Percentiles rank a stretch among this genome's conserved stretches.
These are phyloP conservation scores for Conus betulinus DNA, from an alignment of 1,140 invertebrate genomes.

Conservation along the genomic window DNA sequence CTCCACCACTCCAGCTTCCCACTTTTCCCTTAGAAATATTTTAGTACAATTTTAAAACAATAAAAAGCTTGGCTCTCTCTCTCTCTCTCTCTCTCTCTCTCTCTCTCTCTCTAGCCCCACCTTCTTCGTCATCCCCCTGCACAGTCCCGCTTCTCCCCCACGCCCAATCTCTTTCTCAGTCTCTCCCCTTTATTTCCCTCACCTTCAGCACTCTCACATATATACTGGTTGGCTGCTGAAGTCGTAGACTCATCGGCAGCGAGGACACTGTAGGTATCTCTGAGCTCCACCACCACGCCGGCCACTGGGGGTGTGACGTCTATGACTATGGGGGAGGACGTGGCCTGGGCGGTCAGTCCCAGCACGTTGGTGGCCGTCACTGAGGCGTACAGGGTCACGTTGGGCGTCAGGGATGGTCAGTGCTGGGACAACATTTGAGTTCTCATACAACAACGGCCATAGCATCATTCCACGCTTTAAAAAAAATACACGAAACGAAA, in stretches of 20 bases:
- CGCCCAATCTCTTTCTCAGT: not conserved
- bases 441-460: too few species aligned
- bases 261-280: conserved; percentile 44
- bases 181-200: not conserved
- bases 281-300: conserved; percentile 53
- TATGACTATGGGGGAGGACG: conserved; percentile 51
- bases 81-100: too few species aligned
- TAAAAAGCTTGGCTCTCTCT: too few species aligned
- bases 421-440: not conserved
- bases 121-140: too few species aligned
- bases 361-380: conserved; percentile 54
- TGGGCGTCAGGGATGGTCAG: conserved; percentile 26
- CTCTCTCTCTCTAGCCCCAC: too few species aligned
- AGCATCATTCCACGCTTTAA: too few species aligned
- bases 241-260: conserved; percentile 36
- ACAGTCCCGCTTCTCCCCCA: too few species aligned
- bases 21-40: too few species aligned
- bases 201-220: conserved; percentile 48
- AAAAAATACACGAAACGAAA: too few species aligned
- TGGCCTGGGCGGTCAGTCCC: conserved; percentile 42
- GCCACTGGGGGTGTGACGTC: conserved; percentile 51
- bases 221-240: conserved; percentile 37
- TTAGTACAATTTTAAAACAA: too few species aligned
- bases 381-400: conserved; percentile 48
- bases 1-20: too few species aligned